Evolutionary conservation across 2,888 invertebrate genomes (phyloP), one percentile per base, ranked within the genome.

Genomic region (Diarsia mendica): DNA sequence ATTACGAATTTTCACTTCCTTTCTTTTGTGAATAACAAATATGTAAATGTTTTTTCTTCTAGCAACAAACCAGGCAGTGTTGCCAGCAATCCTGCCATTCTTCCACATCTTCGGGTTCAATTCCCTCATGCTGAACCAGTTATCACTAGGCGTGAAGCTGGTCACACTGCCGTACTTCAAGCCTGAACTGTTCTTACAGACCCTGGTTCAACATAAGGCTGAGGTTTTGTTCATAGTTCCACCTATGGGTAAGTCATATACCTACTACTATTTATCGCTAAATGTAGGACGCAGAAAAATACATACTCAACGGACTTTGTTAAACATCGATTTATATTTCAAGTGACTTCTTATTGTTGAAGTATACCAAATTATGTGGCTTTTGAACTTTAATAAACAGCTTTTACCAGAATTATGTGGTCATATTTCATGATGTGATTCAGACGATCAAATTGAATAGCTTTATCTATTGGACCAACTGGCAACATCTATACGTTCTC

Each of bases 51-150:
- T n/a, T 64, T 67, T 74, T 68, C 28, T 76, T 74, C 28, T 55
- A 97, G 97, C 93, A 0, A 92, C 89, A 0, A 89, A 94, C 80
- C 98, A 98, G 91, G 97, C 98, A 67, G 96, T 97, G 0, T 68
- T 97, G 63, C 97, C 98, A 20, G 97, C 97, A 3, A 95, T 98
- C 6, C 91, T 99, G 55, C 98, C 99, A 0, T 97, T 98, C 93
- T 98, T 98, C 93, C 99, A 99, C 92, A 98, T 98, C 80, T 98
- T 98, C 90, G 98, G 98, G 0, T 96, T 98, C 85, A 97, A 97
- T n/a, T 93, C 97, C 0, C 93, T 97, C n/a, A 95, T 98, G 93
- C 85, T 97, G 58, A 97, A 97, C 69, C 96, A 97, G 71, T 89
- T 98, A 89, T 91, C 94, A 1, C 89, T 96, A 6, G 98, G 98